Percentiles rank a stretch among this genome's conserved stretches.
Conservation (phyloP, 64 coral and sea anemone species). For the Porites lutea region DNA sequence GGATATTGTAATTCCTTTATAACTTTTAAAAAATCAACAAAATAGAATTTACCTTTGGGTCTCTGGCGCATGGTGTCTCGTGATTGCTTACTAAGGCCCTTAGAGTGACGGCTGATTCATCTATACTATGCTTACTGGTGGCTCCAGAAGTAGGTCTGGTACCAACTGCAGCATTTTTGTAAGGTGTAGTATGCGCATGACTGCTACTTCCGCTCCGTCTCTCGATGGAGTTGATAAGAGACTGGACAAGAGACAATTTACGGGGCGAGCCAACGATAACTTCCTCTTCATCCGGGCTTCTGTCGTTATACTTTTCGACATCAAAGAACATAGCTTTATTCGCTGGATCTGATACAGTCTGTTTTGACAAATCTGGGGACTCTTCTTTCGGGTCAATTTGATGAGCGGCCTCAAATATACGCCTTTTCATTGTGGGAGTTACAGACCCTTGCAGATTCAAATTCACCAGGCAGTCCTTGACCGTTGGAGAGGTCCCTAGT, state of each 20-base stretch:
- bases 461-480: conserved; percentile 24
- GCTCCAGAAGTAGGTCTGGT: background rate
- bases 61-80: background rate
- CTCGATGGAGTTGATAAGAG: conserved; percentile 68
- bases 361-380: background rate
- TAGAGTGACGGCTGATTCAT: background rate
- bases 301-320: conserved; percentile 40
- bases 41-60: background rate
- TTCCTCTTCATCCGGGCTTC: conserved; percentile 4
- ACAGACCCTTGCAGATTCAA: conserved; percentile 7
- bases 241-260: conserved; percentile 59
- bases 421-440: conserved; percentile 34
- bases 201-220: conserved; percentile 36
- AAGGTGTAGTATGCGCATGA: background rate
- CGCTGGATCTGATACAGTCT: background rate
- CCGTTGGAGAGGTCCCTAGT: background rate
- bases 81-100: background rate
- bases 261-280: conserved; percentile 1
- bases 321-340: conserved; percentile 72
- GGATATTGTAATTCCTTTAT: too few species aligned
- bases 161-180: background rate
- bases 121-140: background rate
- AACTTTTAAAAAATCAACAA: too few species aligned
- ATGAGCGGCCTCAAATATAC: conserved; percentile 15
- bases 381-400: background rate